Conservation (phyloP, 2,797 vertebrate genomes). For the Phrynocephalus guinanensis region DNA sequence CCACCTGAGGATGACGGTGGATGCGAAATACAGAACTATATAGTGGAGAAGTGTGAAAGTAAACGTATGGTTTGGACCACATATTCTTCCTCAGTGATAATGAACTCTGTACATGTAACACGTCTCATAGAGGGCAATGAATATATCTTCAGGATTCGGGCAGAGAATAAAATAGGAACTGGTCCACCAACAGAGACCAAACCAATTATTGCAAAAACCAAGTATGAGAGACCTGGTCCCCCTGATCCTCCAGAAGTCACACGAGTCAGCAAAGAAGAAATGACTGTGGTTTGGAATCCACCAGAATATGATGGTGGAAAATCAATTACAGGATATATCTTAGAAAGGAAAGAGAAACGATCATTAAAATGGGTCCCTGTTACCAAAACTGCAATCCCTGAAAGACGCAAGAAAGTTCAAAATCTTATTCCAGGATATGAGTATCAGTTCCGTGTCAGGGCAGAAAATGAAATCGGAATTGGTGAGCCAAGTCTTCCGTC, state of each 20-base stretch:
- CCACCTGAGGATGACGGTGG: conserved; percentile 95
- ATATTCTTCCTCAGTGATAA: conserved; percentile 89
- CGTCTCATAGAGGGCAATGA: conserved; percentile 96
- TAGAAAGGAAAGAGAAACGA: conserved; percentile 95
- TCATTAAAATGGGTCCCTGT: conserved; percentile 91
- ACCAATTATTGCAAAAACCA: conserved; percentile 91
- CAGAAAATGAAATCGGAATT: conserved; percentile 96
- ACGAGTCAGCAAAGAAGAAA: conserved; percentile 93
- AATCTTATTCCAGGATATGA: conserved; percentile 93
- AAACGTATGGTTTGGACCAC: conserved; percentile 97
- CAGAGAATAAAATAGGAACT: conserved; percentile 98
- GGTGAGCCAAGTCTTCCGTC: conserved; percentile 93
- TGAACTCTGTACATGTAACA: conserved; percentile 88
- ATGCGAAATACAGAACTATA: conserved; percentile 98
- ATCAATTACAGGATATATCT: conserved; percentile 92
- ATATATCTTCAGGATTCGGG: conserved; percentile 96
- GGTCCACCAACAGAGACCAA: conserved; percentile 94
- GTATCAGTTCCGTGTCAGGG: conserved; percentile 98
- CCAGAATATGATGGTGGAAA: conserved; percentile 96
- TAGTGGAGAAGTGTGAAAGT: conserved; percentile 97
- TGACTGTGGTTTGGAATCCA: conserved; percentile 94
- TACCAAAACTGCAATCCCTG: conserved; percentile 89
- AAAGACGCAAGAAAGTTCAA: conserved; percentile 89
- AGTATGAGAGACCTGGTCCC: conserved; percentile 89
- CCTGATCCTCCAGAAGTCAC: conserved; percentile 93